Evolutionary conservation across 2,888 invertebrate species (phyloP), one percentile per base, ranked within the genome.

Genomic region (Pyrrhosoma nymphula): DNA sequence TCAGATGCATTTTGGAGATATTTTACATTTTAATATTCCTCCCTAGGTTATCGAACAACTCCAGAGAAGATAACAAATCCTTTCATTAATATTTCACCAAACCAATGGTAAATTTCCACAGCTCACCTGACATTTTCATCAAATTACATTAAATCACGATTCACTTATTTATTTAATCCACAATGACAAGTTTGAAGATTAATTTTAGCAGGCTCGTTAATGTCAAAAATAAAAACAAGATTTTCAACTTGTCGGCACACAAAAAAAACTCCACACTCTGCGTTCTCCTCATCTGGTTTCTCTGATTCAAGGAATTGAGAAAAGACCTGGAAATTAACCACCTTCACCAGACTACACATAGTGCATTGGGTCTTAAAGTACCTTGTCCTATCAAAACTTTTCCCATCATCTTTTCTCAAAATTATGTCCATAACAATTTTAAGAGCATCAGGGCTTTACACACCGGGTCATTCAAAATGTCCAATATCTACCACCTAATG

Each of bases 291-390:
- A 35, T 82, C 16, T 1, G 35, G 35, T 82, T 82, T 82, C 82
- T 82, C 82, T 82, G 69, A 26, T 82, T 60, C 0, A 18, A 82
- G 82, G 18, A 82, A 82, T 35, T 35, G 14, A 82, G 82, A 82
- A 82, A 82, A 82, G 82, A 35, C 35, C 23, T 35, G 82, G 26
- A 82, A 30, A 82, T 82, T 35, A 35, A 82, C n/a, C 16, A 30
- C 82, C 82, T 82, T 82, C 82, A 82, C 82, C 82, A 82, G 82
- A 82, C 82, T 82, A n/a, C 82, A 82, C 82, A 82, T n/a, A 35
- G 35, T 82, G 82, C 82, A 82, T 10, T 82, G 82, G 75, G 82
- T n/a, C 35, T 35, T 30, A 35, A 35, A 35, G 35, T 82, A 82
- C 12, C 23, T 30, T 82, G 82, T 82, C 82, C 82, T 30, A 35